Evolutionary conservation across 2,113 vertebrate species (phyloP), one percentile per base, ranked within the genome.

Genomic region (Rhagologus leucostigma): DNA sequence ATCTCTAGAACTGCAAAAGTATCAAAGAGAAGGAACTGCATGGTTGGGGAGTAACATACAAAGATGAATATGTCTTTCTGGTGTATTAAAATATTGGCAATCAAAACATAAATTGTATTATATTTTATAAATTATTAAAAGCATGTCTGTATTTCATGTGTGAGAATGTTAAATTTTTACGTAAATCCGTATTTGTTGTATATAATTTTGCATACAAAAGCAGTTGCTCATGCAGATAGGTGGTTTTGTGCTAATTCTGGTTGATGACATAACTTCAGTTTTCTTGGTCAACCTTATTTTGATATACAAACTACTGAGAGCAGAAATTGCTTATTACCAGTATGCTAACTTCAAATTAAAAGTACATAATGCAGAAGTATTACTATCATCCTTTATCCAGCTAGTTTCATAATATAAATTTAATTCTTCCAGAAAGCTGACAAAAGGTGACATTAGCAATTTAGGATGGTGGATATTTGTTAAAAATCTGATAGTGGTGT

Each of bases 391-490:
- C 13, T 69, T 57, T 70, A 53, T 3, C 1, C 2, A 6, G 30
- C 1, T 20, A 0, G 23, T 50, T 52, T 37, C 1, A 8, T 22
- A 64, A 39, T 19, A 42, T 23, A 30, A 1, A 32, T 44, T 56
- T 50, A 55, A 39, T 56, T 41, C 3, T 57, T 79, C 39, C 35
- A 41, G 30, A 69, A 71, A 59, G 8, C 5, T 50, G 11, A 24
- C 16, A 84, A 56, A 64, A 68, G 3, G 6, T 47, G 11, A 64
- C 37, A 71, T 24, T n/a, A 75, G 35, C 13, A 37, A 14, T 47
- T 84, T 77, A 44, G 9, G 7, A 47, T 29, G 11, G 4, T 2
- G 26, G 15, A 22, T n/a, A 27, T 37, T 44, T 15, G 22, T 57
- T 46, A 37, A 85, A 88, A 71, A 30, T 17, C 27, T 65, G 9